Evolutionary conservation across 1,140 invertebrate genomes (phyloP), one percentile per base, ranked within the genome.

Genomic region (Vanessa atalanta): DNA sequence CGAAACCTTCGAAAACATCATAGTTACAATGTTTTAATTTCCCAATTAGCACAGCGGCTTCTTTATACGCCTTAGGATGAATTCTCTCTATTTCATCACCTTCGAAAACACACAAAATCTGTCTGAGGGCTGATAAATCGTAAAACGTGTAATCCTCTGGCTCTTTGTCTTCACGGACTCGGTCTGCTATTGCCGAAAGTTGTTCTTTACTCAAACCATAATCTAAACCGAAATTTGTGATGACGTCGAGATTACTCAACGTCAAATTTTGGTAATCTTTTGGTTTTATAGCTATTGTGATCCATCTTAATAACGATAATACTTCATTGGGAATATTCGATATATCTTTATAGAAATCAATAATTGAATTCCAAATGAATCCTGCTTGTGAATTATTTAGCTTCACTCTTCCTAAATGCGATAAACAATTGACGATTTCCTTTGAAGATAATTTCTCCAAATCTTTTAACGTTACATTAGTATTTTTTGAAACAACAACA

Each of bases 51-150:
- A 72, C 20, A 3, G 93, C 88, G 9, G 93, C 88, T 72, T 92
- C 93, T 79, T 82, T 93, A 66, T 93, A 94, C 0, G 91, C 88
- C 47, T 85, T 73, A 3, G 93, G 87, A 74, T 93, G 92, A 53
- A 94, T 94, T 47, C 84, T 83, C 12, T 82, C 78, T 50, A 94
- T 93, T 65, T 92, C 89, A 50, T 86, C 88, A 20, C 77, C 79
- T 37, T 94, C 93, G 65, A 93, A 94, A 9, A 84, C 90, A 73
- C 94, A 94, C 6, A 94, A 67, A 50, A 94, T 93, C 75, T 94
- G 90, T 71, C 86, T 79, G 11, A 94, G 75, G 3, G 92, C 92
- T 48, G 61, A 82, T 51, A 94, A 78, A 83, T 94, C 93, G 50
- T 92, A 94, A 47, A 79, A 87, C 0, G 93, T 93, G 53, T 93